These are phyloP conservation scores for Holocentrus rufus DNA, from an alignment of 2,797 vertebrate genomes.

Conservation along the genomic window DNA sequence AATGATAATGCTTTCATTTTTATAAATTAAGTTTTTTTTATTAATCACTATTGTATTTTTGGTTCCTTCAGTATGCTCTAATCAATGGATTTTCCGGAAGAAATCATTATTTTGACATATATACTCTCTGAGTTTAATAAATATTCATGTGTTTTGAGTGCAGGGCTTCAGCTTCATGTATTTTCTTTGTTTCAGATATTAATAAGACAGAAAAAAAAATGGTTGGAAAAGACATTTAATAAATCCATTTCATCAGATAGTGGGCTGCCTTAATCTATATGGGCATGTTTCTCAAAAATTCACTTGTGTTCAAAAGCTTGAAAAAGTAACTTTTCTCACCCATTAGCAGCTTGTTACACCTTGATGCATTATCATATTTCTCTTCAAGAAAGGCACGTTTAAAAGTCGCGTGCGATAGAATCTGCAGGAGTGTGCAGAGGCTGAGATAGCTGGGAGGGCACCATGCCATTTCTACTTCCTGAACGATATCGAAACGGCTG, in stretches of 20 bases:
- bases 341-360: neutral
- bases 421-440: slow-evolving; percentile 19
- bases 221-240: too few species aligned
- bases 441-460: slow-evolving; percentile 35
- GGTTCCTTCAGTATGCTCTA: slow-evolving; percentile 14
- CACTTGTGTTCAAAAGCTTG: too few species aligned
- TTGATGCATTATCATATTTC: slow-evolving; percentile 17
- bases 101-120: slow-evolving; percentile 2
- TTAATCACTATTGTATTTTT: slow-evolving; percentile 31
- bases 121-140: slow-evolving; percentile 30
- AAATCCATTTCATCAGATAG: too few species aligned
- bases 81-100: slow-evolving; percentile 15
- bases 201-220: neutral
- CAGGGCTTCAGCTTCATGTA: neutral
- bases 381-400: slow-evolving; percentile 22
- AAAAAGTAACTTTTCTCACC: neutral
- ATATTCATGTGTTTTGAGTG: slow-evolving; percentile 23
- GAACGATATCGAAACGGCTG: slow-evolving; percentile 28
- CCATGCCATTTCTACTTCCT: slow-evolving; percentile 28
- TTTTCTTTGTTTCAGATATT: neutral
- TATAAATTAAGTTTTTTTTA: neutral
- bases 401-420: slow-evolving; percentile 39
- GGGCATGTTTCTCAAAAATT: too few species aligned
- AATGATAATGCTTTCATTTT: slow-evolving; percentile 23
- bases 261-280: too few species aligned